Conservation (phyloP, 2,888 invertebrate genomes). For the Nematopogon swammerdamellus region DNA sequence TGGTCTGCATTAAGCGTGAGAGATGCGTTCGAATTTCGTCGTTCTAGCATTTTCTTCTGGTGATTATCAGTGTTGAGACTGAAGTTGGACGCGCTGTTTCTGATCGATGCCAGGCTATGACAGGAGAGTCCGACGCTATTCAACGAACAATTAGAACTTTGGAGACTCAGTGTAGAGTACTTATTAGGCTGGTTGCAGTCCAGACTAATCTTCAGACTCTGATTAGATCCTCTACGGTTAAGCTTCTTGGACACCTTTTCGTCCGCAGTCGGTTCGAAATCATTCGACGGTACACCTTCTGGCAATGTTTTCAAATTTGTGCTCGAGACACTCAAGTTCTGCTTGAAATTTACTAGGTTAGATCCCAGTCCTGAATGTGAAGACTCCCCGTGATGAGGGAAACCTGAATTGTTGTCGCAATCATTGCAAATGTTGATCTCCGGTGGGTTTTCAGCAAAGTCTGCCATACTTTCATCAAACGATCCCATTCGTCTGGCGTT, state of each 20-base stretch:
- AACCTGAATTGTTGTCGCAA: slow-evolving; percentile 29
- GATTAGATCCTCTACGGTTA: slow-evolving; percentile 60
- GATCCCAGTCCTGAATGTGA: too few relatives aligned
- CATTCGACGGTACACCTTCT: slow-evolving; percentile 67
- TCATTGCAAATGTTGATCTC: slow-evolving; percentile 35
- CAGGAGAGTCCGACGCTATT: slow-evolving; percentile 42
- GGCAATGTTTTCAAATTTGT: slow-evolving; percentile 70
- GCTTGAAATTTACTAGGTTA: slow-evolving; percentile 48
- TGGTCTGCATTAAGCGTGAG: slow-evolving; percentile 64
- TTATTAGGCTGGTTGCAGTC: slow-evolving; percentile 11
- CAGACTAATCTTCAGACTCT: slow-evolving; percentile 55
- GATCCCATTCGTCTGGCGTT: slow-evolving; percentile 45
- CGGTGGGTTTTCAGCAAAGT: slow-evolving; percentile 29
- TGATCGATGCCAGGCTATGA: slow-evolving; percentile 38
- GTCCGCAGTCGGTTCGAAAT: slow-evolving; percentile 49
- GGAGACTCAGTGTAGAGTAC: slow-evolving; percentile 35
- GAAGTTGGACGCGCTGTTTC: slow-evolving; percentile 46
- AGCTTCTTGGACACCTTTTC: slow-evolving; percentile 45
- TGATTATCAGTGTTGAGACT: slow-evolving; percentile 38
- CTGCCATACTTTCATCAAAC: slow-evolving; percentile 45
- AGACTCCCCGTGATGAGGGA: too few relatives aligned
- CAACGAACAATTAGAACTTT: slow-evolving; percentile 53
- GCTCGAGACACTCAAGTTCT: slow-evolving; percentile 63
- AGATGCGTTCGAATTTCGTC: slow-evolving; percentile 85
- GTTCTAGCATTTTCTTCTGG: slow-evolving; percentile 66